Conservation (phyloP, 2,113 vertebrate species). For the Ifrita kowaldi region DNA sequence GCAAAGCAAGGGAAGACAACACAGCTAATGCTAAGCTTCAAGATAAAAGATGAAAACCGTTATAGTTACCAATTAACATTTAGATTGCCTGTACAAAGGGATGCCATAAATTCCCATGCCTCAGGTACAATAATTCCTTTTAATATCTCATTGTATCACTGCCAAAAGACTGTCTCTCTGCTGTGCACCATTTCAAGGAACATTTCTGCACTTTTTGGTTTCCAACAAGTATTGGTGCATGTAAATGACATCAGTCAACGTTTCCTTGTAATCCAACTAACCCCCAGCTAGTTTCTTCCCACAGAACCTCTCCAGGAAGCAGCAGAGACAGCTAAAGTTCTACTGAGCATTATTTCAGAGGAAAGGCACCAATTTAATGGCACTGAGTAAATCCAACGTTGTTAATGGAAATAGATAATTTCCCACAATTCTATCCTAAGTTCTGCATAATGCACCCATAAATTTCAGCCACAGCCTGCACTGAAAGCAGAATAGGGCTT, state of each 20-base stretch:
- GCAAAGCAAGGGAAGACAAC: slow-evolving; percentile 4
- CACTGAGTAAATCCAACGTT: not conserved
- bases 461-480: not conserved
- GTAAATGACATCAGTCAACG: not conserved
- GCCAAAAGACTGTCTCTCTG: not conserved
- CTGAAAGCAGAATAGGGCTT: not conserved
- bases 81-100: slow-evolving; percentile 46
- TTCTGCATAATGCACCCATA: not conserved
- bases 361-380: not conserved
- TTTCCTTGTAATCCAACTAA: not conserved
- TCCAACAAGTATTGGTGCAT: not conserved
- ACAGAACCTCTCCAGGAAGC: not conserved
- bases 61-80: slow-evolving; percentile 48
- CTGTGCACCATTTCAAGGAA: not conserved
- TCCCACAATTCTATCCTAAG: not conserved
- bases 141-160: not conserved
- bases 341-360: not conserved
- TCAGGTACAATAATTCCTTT: slow-evolving; percentile 22
- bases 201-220: not conserved
- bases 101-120: slow-evolving; percentile 24
- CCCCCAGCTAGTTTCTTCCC: not conserved
- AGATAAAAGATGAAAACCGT: slow-evolving; percentile 28
- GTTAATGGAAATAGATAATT: not conserved
- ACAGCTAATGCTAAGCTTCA: not conserved
- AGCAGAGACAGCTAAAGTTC: not conserved